Evolutionary conservation across 2,888 invertebrate species (phyloP).

Genomic region (Drosophila prostipennis): DNA sequence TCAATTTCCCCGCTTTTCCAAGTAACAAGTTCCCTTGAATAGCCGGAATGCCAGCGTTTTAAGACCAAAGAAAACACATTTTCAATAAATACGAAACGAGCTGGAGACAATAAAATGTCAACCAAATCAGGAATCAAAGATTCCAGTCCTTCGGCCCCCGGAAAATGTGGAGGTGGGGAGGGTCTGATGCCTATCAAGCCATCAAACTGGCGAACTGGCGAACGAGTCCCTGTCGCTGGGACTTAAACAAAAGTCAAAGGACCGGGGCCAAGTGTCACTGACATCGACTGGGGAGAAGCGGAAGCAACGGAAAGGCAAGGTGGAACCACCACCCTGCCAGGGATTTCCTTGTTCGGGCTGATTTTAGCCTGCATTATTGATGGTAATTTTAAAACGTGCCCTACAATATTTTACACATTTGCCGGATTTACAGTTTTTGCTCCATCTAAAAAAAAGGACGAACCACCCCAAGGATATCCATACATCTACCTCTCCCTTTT

Average conservation of each 20-base stretch:
- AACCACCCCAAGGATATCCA: conserved; percentile 8
- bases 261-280: conserved; percentile 61
- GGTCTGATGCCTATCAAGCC: conserved; percentile 75
- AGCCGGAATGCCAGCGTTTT: conserved; percentile 20
- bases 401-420: conserved; percentile 79
- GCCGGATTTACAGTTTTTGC: conserved; percentile 75
- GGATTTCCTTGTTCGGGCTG: conserved; percentile 16
- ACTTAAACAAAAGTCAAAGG: conserved; percentile 66
- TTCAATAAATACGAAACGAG: conserved; percentile 72
- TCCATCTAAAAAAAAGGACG: conserved; percentile 28
- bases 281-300: conserved; percentile 44
- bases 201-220: conserved; percentile 73
- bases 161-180: conserved; percentile 4
- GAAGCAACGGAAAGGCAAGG: not conserved
- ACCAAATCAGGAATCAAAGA: conserved; percentile 54
- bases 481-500: conserved; percentile 43
- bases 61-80: conserved; percentile 51
- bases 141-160: conserved; percentile 15
- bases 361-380: conserved; percentile 68
- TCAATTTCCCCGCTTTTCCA: not conserved
- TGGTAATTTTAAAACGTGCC: conserved; percentile 81
- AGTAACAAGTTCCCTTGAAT: not conserved
- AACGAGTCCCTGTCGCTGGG: conserved; percentile 43
- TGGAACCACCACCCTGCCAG: conserved; percentile 30
- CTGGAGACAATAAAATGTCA: conserved; percentile 69